Base-by-base conservation (phyloP, 2,797 vertebrate genomes). In the Trachurus trachurus region DNA sequence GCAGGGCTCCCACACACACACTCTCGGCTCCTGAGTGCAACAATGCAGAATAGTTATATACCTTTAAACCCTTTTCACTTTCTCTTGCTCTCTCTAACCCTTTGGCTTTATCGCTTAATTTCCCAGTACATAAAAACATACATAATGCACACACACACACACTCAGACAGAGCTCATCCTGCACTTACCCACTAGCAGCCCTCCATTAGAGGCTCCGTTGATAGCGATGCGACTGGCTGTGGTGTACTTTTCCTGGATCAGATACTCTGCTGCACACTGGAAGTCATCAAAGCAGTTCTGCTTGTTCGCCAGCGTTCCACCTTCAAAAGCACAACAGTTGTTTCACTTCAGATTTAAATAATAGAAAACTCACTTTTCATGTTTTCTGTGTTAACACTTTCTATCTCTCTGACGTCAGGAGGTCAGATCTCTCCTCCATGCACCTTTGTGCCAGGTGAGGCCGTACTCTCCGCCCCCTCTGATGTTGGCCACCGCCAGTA, bases 211-310 rank as follows among this genome's bases (percentile, higher is more conserved):
- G 2, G 84, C 94, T 66, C 95, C 95, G 7, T 95, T 95, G 82
- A 95, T 95, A 56, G 94, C 75, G 21, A 96, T 91, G 64, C 66
- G 91, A 37, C 65, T 84, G 74, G 93, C 50, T 0, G 80, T 81
- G 76, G 94, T 95, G 89, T 89, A 95, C 1, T 89, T 85, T 61
- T 95, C 89, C 71, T 84, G 84, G 85, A 96, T 92, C 82, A 96
- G 89, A 78, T 85, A 95, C 84, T 95, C 88, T 0, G 94, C 94
- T 1, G 95, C 95, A 39, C 89, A 83, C 86, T 95, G 94, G 92
- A 96, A 96, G 87, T 96, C 95, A 57, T 95, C 92, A 6, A 96
- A 96, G 78, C 94, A 92, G 22, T 94, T 96, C 92, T 96, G 94
- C 83, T 95, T 95, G 71, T 94, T 95, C 10, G 81, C 94, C 2